phyloP scores from a whole-genome alignment of 2,797 vertebrate genomes.

The Smutsia gigantea region DNA sequence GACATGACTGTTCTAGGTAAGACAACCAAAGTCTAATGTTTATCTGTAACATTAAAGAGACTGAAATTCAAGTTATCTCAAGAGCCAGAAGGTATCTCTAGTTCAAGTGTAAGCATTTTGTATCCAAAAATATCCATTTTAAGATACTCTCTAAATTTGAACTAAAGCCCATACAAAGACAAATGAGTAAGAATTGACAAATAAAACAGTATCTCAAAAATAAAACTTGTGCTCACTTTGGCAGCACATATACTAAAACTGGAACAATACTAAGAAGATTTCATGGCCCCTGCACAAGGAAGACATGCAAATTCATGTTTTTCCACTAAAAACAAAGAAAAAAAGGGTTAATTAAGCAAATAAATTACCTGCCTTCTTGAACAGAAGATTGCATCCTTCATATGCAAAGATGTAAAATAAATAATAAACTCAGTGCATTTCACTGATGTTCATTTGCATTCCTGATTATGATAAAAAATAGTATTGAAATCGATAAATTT shows the following conservation, averaged over 20 bases:
- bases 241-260: neutral
- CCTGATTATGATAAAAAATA: neutral
- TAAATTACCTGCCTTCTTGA: neutral
- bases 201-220: neutral
- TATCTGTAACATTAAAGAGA: neutral
- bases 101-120: neutral
- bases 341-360: neutral
- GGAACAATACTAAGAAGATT: neutral
- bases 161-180: neutral
- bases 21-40: neutral
- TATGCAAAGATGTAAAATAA: neutral
- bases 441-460: neutral
- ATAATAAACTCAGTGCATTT: neutral
- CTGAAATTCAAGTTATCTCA: neutral
- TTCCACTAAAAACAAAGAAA: neutral
- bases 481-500: neutral
- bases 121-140: neutral
- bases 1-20: conserved; percentile 96
- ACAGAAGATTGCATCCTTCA: neutral
- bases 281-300: neutral
- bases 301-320: neutral
- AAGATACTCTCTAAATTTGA: conserved; percentile 23
- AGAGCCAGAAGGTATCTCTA: neutral
- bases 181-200: neutral
- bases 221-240: neutral